Percentiles rank a stretch among this genome's conserved stretches.
These are phyloP conservation scores for Dreissena rostriformis DNA, from an alignment of 1,140 invertebrate species.

Conservation along the genomic window DNA sequence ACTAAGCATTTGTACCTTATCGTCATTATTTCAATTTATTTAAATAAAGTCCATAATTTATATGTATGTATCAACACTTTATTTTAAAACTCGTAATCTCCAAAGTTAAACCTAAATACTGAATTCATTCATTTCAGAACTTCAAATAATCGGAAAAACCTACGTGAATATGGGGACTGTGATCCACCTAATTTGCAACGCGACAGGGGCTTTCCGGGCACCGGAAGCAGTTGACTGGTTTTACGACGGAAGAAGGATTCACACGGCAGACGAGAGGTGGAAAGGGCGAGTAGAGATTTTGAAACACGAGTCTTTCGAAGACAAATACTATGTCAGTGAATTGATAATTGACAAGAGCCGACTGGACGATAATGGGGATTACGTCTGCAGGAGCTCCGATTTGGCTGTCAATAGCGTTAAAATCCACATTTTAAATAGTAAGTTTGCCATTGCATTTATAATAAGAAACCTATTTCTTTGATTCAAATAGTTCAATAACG, in stretches of 20 bases:
- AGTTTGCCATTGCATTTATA: not conserved
- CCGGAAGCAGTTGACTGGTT: slow-evolving; percentile 70
- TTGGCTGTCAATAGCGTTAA: slow-evolving; percentile 55
- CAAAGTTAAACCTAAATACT: not conserved
- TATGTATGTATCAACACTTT: no score
- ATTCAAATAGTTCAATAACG: not conserved
- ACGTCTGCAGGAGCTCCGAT: slow-evolving; percentile 70
- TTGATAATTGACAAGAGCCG: slow-evolving; percentile 60
- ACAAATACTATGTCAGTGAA: slow-evolving; percentile 62
- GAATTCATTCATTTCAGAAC: slow-evolving; percentile 42
- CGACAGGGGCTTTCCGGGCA: slow-evolving; percentile 58
- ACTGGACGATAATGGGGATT: slow-evolving; percentile 59
- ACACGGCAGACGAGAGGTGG: slow-evolving; percentile 52
- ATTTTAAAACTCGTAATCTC: no score
- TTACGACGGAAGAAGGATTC: slow-evolving; percentile 63
- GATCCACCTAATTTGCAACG: slow-evolving; percentile 66
- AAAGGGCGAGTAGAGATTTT: slow-evolving; percentile 50
- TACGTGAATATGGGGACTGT: slow-evolving; percentile 52
- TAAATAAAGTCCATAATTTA: no score
- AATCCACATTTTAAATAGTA: slow-evolving; percentile 66
- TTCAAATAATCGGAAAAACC: slow-evolving; percentile 55
- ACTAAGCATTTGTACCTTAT: no score
- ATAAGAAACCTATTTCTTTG: no score
- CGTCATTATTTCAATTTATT: no score
- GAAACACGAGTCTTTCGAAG: slow-evolving; percentile 53